These are phyloP conservation scores for Acrocephalus kingi DNA, from an alignment of 2,113 vertebrate species.

Conservation along the genomic window DNA sequence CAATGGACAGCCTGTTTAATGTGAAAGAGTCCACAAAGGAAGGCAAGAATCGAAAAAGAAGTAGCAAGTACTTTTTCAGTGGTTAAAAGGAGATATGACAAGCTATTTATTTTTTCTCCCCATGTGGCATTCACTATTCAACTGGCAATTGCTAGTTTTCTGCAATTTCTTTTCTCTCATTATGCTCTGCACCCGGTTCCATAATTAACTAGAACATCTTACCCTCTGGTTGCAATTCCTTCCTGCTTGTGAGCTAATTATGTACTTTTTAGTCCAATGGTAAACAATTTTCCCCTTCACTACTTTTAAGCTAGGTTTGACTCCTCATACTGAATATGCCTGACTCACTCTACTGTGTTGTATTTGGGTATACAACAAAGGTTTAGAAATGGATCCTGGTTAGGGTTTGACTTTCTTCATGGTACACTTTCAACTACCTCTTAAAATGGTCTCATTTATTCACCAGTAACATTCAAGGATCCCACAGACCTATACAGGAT, in stretches of 20 bases:
- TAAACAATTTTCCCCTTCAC: background rate
- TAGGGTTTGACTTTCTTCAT: background rate
- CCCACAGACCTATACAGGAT: background rate
- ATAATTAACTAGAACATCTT: background rate
- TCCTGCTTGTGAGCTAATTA: background rate
- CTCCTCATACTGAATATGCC: background rate
- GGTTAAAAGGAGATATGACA: background rate
- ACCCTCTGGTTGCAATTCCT: background rate
- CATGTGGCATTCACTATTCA: background rate
- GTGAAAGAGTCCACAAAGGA: background rate
- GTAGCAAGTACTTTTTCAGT: background rate
- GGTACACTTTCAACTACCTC: background rate
- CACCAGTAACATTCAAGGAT: background rate
- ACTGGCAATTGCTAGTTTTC: background rate
- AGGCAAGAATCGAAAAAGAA: background rate
- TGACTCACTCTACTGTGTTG: background rate
- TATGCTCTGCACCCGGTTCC: background rate
- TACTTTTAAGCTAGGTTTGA: background rate
- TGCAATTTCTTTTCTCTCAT: background rate
- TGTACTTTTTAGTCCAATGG: background rate
- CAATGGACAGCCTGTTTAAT: background rate
- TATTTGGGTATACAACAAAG: background rate
- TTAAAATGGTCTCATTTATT: background rate
- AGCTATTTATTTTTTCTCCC: background rate
- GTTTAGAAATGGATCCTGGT: background rate